Percentiles rank a stretch among this genome's conserved stretches.
These are phyloP conservation scores for Chironomus riparius DNA, from an alignment of 2,888 invertebrate species.

Conservation along the genomic window DNA sequence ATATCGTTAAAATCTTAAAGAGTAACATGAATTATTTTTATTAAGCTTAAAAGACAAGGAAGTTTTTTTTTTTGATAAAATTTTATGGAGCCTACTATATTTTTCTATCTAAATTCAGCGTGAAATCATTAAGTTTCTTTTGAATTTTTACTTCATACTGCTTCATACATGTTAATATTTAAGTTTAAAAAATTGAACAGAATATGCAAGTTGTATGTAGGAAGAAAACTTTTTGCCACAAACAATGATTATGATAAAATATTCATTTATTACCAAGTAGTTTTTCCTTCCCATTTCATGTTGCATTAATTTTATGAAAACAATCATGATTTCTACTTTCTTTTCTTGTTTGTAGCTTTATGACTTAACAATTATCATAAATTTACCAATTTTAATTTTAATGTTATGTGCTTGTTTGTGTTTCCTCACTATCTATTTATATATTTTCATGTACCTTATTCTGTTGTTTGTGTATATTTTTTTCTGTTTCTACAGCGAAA, in stretches of 20 bases:
- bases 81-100: too few species aligned
- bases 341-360: not conserved
- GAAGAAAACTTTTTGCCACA: not conserved
- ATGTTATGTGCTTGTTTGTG: not conserved
- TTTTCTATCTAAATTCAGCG: too few species aligned
- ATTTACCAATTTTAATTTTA: slow-evolving; percentile 10
- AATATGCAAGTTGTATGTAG: not conserved
- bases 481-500: not conserved
- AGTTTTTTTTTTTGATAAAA: too few species aligned
- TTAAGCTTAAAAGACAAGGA: too few species aligned
- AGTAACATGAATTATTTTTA: too few species aligned
- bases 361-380: not conserved
- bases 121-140: too few species aligned
- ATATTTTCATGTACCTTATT: not conserved
- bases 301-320: not conserved
- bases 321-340: not conserved
- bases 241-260: not conserved
- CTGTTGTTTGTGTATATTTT: not conserved
- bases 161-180: too few species aligned
- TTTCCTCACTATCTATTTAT: not conserved
- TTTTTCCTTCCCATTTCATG: not conserved
- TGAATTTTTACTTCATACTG: too few species aligned
- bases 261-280: not conserved
- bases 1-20: too few species aligned
- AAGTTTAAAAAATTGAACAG: too few species aligned